Conservation (phyloP, 1,140 invertebrate species). For the Platorchestia sp. region DNA sequence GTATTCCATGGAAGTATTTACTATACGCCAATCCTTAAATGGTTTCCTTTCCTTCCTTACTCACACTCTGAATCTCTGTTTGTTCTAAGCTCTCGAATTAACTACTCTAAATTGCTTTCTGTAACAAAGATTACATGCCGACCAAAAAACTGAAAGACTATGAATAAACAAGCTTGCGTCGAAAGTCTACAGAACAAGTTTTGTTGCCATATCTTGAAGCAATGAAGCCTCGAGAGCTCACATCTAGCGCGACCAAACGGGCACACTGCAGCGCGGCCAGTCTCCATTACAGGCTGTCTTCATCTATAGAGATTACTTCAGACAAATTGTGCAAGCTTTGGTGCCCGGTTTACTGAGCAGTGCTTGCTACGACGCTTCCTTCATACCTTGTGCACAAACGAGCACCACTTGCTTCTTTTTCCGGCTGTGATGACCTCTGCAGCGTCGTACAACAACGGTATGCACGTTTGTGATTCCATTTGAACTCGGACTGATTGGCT, state of each 20-base stretch:
- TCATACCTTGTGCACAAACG: neutral
- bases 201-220: neutral
- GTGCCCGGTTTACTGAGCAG: conserved; percentile 12
- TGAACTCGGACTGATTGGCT: neutral
- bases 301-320: conserved; percentile 53
- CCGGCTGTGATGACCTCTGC: neutral
- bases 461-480: neutral
- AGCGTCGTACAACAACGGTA: neutral
- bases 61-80: neutral
- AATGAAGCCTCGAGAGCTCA: neutral
- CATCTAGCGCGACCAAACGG: neutral
- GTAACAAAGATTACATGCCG: neutral
- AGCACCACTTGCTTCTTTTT: neutral
- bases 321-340: conserved; percentile 51
- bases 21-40: neutral
- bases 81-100: neutral
- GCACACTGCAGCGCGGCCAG: neutral
- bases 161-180: neutral
- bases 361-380: neutral
- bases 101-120: neutral
- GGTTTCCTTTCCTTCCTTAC: too few species aligned
- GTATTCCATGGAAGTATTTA: neutral
- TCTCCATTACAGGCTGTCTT: conserved; percentile 51
- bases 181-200: neutral
- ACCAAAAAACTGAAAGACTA: neutral